Percentiles rank a stretch among this genome's conserved stretches.
Conservation (phyloP, 2,888 invertebrate species). For the Dryocosmus kuriphilus region DNA sequence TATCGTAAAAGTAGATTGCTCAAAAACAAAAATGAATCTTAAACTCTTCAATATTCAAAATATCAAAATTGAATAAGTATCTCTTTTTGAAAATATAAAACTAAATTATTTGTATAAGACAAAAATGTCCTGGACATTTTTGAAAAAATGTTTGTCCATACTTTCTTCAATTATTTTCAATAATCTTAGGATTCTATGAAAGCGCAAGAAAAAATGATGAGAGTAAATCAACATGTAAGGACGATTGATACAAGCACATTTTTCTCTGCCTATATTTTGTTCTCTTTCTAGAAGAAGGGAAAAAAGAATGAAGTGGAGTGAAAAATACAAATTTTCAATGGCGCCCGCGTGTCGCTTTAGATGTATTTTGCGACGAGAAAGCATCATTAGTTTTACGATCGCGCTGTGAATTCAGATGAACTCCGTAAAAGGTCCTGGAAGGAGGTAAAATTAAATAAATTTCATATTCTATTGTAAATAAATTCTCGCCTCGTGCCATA, state of each 20-base stretch:
- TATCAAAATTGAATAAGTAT: not conserved
- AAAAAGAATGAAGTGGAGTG: conserved; percentile 47
- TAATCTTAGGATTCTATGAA: too few species aligned
- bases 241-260: conserved; percentile 22
- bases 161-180: too few species aligned
- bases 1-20: not conserved
- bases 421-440: conserved; percentile 63
- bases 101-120: not conserved
- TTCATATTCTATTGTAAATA: conserved; percentile 69
- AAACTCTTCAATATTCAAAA: not conserved
- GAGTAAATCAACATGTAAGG: not conserved
- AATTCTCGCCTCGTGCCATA: conserved; percentile 47
- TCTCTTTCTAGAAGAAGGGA: conserved; percentile 30
- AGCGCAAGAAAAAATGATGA: not conserved
- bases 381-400: conserved; percentile 70
- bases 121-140: too few species aligned
- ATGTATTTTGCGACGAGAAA: conserved; percentile 53
- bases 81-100: not conserved
- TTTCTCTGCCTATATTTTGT: not conserved
- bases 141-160: too few species aligned
- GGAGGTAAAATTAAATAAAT: conserved; percentile 70
- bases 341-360: conserved; percentile 56
- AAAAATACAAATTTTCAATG: conserved; percentile 59
- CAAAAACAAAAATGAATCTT: not conserved
- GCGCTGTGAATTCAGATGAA: conserved; percentile 66